Conservation (phyloP, 2,797 vertebrate species). For the Anguilla marmorata region DNA sequence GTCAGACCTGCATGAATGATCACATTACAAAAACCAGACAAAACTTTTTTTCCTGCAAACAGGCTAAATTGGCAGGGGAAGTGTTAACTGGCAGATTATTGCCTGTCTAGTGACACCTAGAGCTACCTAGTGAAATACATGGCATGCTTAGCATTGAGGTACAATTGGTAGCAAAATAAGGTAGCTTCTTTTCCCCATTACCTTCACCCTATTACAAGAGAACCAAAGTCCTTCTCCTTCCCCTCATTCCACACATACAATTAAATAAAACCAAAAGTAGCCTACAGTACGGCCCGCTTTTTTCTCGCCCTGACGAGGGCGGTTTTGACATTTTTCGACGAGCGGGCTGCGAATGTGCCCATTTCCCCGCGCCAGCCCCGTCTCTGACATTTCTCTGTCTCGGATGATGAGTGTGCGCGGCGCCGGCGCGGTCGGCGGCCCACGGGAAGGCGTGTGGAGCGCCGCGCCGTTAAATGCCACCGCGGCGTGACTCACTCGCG, state of each 20-base stretch:
- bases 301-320: background rate
- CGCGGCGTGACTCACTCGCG: conserved; percentile 42
- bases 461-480: conserved; percentile 38
- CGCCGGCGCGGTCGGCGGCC: conserved; percentile 13
- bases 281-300: background rate
- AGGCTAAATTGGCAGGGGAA: background rate
- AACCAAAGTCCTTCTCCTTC: background rate
- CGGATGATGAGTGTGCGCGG: background rate
- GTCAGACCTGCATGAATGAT: too few species aligned
- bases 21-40: too few species aligned
- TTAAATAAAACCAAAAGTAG: background rate
- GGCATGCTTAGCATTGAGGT: background rate
- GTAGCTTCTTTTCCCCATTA: background rate
- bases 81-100: background rate
- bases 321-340: conserved; percentile 7
- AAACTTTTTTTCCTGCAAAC: too few species aligned
- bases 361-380: background rate
- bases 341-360: background rate
- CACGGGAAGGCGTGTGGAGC: conserved; percentile 27
- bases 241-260: background rate
- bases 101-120: background rate
- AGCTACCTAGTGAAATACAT: background rate
- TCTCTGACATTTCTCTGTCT: conserved; percentile 7
- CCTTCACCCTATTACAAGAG: background rate
- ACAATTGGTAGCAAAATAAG: background rate